Percentiles rank a stretch among this genome's conserved stretches.
These are phyloP conservation scores for Mus caroli DNA, from an alignment of 2,797 vertebrate species.

Conservation along the genomic window DNA sequence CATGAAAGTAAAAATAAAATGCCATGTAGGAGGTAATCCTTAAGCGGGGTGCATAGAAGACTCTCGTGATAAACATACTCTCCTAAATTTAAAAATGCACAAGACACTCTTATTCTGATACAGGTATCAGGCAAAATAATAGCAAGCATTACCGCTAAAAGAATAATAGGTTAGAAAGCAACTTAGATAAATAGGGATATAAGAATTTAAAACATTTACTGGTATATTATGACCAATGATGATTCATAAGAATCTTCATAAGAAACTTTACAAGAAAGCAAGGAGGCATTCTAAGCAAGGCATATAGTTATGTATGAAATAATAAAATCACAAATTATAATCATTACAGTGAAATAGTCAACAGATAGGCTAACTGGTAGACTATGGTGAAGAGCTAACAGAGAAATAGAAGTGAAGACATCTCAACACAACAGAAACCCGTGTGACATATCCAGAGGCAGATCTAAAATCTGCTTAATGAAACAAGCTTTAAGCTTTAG, in stretches of 20 bases:
- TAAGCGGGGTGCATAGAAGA: background rate
- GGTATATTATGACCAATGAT: background rate
- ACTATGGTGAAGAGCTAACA: background rate
- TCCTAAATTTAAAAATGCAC: background rate
- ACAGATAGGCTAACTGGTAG: conserved; percentile 5
- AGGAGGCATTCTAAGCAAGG: background rate
- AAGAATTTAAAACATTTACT: background rate
- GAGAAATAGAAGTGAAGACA: conserved; percentile 14
- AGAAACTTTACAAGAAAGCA: background rate
- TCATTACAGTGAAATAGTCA: conserved; percentile 32
- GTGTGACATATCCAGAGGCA: background rate
- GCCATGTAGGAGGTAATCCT: background rate
- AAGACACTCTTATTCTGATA: background rate
- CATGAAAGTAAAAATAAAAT: background rate
- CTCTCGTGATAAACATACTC: background rate
- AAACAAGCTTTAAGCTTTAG: background rate
- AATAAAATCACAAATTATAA: conserved; percentile 17
- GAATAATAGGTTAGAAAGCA: background rate
- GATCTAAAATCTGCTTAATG: background rate
- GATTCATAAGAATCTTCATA: background rate
- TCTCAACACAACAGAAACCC: background rate
- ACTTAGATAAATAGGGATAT: conserved; percentile 24
- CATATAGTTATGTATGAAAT: background rate
- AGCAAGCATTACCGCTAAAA: background rate
- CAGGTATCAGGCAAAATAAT: background rate